Conservation (phyloP, 2,113 vertebrate species). For the Clupea harengus region DNA sequence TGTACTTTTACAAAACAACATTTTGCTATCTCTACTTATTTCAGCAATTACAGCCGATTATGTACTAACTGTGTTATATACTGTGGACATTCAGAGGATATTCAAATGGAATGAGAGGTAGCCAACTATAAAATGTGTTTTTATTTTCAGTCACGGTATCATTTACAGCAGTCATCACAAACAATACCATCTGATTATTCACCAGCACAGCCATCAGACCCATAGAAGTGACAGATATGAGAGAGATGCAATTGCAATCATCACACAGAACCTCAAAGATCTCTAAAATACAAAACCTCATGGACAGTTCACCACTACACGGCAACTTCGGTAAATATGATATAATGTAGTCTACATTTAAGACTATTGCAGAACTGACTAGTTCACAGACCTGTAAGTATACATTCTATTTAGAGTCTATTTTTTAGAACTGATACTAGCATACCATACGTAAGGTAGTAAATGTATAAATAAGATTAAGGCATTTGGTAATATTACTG, state of each 20-base stretch:
- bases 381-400: neutral
- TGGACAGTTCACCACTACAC: neutral
- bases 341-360: neutral
- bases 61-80: neutral
- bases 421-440: neutral
- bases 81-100: too few species aligned
- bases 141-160: neutral
- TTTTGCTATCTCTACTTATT: neutral
- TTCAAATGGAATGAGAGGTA: neutral
- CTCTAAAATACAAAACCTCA: neutral
- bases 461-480: neutral
- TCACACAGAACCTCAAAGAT: neutral
- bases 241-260: neutral
- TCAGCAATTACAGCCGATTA: neutral
- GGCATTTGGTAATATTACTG: neutral
- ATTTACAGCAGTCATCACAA: constrained; percentile 3
- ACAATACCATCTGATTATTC: constrained; percentile 2
- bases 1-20: neutral
- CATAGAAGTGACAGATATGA: neutral
- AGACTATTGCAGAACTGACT: neutral
- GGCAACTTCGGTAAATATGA: neutral
- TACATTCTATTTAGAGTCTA: neutral
- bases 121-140: neutral
- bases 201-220: neutral
- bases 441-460: neutral